Conservation (phyloP, 2,797 vertebrate genomes). For the Lacerta viridis region DNA sequence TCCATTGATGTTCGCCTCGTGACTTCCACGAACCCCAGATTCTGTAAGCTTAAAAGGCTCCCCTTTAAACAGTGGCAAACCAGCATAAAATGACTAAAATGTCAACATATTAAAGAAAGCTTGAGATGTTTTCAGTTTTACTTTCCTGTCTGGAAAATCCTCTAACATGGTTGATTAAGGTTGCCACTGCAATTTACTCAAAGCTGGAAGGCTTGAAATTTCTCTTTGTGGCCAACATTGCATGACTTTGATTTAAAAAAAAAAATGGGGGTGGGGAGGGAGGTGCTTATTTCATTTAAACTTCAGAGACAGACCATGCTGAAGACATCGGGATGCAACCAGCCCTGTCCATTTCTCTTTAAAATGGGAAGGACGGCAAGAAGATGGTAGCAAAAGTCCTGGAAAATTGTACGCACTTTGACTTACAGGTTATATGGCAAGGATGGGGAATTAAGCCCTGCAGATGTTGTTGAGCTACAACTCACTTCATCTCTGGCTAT, state of each 20-base stretch:
- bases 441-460: too few relatives aligned
- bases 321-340: background rate
- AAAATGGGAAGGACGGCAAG: background rate
- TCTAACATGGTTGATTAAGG: background rate
- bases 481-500: too few relatives aligned
- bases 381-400: background rate
- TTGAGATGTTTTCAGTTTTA: constrained; percentile 17
- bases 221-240: background rate
- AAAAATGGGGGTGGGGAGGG: background rate
- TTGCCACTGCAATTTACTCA: constrained; percentile 14
- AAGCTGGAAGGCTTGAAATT: background rate
- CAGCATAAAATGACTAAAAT: background rate
- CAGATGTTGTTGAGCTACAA: too few relatives aligned
- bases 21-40: background rate
- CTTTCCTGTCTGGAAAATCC: background rate
- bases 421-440: background rate
- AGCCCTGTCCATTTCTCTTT: background rate
- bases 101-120: background rate
- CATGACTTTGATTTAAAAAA: background rate
- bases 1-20: background rate
- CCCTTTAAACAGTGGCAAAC: background rate
- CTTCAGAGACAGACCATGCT: background rate
- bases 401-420: background rate
- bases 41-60: background rate
- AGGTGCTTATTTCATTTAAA: background rate